Base-by-base conservation (phyloP, 2,797 vertebrate species). In the Sebastes steindachneri region DNA sequence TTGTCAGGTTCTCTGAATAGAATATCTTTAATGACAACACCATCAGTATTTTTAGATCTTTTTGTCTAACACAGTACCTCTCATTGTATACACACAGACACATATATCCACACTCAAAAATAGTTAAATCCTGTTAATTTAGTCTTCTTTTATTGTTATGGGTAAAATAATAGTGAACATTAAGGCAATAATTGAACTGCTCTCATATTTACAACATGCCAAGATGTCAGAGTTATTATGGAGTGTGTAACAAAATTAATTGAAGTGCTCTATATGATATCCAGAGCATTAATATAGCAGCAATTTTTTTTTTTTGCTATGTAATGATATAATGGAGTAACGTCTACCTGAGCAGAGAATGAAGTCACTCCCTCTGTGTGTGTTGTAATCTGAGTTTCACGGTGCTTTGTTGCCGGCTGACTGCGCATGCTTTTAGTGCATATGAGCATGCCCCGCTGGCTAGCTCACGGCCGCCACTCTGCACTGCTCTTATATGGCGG, bases 191-290 rank as follows among this genome's bases (percentile, higher is more conserved):
- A 73, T 57, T 64, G 12, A 51, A 37, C 53, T 45, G 17, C 19
- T 53, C 21, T 53, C 37, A 41, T 83, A 15, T 84, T 83, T 65
- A 72, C 26, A 64, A 53, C n/a, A 45, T 68, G 25, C 25, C 68
- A 60, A 53, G 25, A 70, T 82, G 48, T 73, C 51, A 48, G 55
- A 29, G 60, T 74, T 15, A 41, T 41, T 41, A 41, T 41, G 37
- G 14, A 41, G 5, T 15, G 14, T 41, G 37, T 41, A 41, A 41
- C 0, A 41, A 15, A 41, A 41, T 6, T 0, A 41, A 41, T 41
- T 41, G 0, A 15, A 41, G 37, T 15, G 37, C 37, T 41, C 37
- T 41, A 41, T 41, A 41, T 41, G 37, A 41, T 41, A 15, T 41
- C 37, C 37, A 41, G 37, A 41, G 37, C 14, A 41, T 41, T 41